Evolutionary conservation across 2,888 invertebrate species (phyloP), one percentile per base, ranked within the genome.

Genomic region (Zygothrica quintamaculata): DNA sequence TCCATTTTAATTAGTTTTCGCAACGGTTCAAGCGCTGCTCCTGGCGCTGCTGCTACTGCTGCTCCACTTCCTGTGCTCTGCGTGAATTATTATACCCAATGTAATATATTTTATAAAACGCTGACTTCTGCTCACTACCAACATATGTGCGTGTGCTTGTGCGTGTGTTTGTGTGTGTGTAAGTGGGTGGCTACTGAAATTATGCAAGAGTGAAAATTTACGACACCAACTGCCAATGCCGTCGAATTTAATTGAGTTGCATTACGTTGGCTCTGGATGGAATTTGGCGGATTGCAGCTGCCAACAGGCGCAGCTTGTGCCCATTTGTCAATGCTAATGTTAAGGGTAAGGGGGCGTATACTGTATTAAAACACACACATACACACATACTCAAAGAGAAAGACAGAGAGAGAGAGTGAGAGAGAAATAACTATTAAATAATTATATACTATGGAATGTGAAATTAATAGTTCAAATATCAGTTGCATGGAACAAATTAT

Each of bases 1-100:
- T 77, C 78, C 74, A 71, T 85, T 84, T 84, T 84, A 84, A 84
- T 84, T 84, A 84, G 87, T 87, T 87, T 82, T 84, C 53, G 82
- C 82, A 86, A 79, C 77, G 81, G 70, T 86, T 65, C 68, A 69
- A 72, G 70, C 42, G 84, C 68, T 53, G 40, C 46, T 55, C n/a
- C n/a, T n/a, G n/a, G n/a, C n/a, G n/a, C n/a, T n/a, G n/a, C n/a
- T n/a, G n/a, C n/a, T n/a, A n/a, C n/a, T n/a, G n/a, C n/a, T 26
- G 68, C 67, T 56, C 58, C 66, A 59, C 51, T 56, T 65, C 46
- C 71, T 53, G 57, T 47, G 40, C 37, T 57, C 73, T 66, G 64
- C 66, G 73, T 86, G 77, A 80, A 80, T 81, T 86, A 81, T 81
- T 86, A 71, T 66, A 84, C 44, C 56, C 60, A 33, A 37, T 42